Base-by-base conservation (phyloP, 2,797 vertebrate species). In the Myotis daubentonii region DNA sequence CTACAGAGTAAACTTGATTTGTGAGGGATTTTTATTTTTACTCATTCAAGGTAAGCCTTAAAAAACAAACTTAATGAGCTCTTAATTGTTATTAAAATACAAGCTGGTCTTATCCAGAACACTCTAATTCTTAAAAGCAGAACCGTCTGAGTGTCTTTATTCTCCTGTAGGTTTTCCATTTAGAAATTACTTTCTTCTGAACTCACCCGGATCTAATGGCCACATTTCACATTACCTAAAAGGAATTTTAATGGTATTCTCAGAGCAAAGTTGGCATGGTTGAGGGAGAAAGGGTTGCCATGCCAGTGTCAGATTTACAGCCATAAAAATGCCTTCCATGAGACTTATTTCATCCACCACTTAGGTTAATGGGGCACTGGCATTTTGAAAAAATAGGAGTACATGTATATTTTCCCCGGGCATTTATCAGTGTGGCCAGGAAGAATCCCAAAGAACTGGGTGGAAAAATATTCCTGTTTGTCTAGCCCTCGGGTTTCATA, bases 1-100 rank as follows among this genome's bases (percentile, higher is more conserved):
- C 49, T 93, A 70, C 60, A 84, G 60, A 93, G 47, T 87, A 93
- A 81, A 88, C 55, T 71, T 95, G 20, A 94, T 75, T 93, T 94
- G 44, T 87, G 55, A 93, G 47, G 53, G 49, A n/a, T 81, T 93
- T 92, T 91, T 72, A 82, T 75, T 90, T 96, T 93, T 93, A 91
- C 70, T 95, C 44, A 78, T 91, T 96, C 94, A 96, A 96, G 60
- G 16, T 80, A 71, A 87, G 65, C 30, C 71, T 93, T 87, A 75
- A 95, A 89, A 91, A 90, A 70, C 3, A 89, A 33, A 51, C 15
- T 68, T 47, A 62, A 38, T 57, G 55, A 89, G 62, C 86, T 89
- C n/a, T 95, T 38, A 80, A 68, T 71, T 71, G n/a, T 57, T 68
- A 65, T 53, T 55, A 87, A 84, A 81, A 65, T 76, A 2, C 4